Evolutionary conservation across 2,113 vertebrate genomes (phyloP), one percentile per base, ranked within the genome.

Genomic region (Coryphaenoides rupestris): DNA sequence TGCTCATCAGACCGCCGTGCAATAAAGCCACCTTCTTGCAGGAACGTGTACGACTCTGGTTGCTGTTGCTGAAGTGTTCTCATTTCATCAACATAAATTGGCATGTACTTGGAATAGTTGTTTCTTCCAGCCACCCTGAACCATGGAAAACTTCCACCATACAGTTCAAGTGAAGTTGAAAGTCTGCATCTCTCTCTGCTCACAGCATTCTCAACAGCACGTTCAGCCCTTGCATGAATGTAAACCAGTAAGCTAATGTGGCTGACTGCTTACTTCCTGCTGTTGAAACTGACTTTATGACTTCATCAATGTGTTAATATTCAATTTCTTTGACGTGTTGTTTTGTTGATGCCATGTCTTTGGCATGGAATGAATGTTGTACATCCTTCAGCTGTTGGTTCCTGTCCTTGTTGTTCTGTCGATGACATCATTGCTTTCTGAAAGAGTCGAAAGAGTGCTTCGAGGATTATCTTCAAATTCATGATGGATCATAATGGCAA

Each of bases 1-100:
- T 17, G 40, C 47, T 62, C 28, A 12, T 49, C 22, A 56, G 60
- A 55, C 57, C 58, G 45, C 22, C 66, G 26, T 3, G 23, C 67
- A 56, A 56, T 58, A 61, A 68, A 61, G 12, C 58, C 57, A 55
- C 58, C 66, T 60, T 67, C 22, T 19, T 67, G 65, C 65, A 67
- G 50, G 65, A 67, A 65, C 22, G 24, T 65, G 63, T 57, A 65
- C 57, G 63, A 26, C 49, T 66, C 64, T 66, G 64, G 64, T 49
- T 66, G 64, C 17, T 66, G 28, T 47, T 58, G 64, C 47, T 66
- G 13, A 66, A 66, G 64, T 1, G 62, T 23, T 63, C 28, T 63
- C 62, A 63, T 54, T 54, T 54, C 52, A 13, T 13, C 23, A 24
- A 57, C 55, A 57, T 57, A 57, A 2, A 57, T 22, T 5, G 23